Evolutionary conservation across 2,113 vertebrate species (phyloP), one percentile per base, ranked within the genome.

Genomic region (Notechis scutatus): DNA sequence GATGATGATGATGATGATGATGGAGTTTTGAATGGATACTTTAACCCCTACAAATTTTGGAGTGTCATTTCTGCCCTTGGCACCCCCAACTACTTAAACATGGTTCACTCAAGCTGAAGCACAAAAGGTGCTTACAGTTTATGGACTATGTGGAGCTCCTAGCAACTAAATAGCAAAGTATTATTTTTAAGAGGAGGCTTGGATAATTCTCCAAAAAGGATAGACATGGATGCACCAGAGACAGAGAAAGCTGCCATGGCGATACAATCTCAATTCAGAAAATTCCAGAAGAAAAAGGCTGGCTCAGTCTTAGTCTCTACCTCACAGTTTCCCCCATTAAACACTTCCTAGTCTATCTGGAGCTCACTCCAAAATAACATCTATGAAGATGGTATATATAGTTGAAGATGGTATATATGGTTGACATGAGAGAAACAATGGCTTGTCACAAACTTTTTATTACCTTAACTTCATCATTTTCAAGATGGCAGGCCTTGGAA

Each of bases 191-290:
- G 34, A 21, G 15, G 15, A 74, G 18, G n/a, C 69, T 74, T 74
- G n/a, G 69, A 39, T 81, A 39, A 81, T 81, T 18, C 15, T 39
- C 34, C 34, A 81, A 39, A 81, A 81, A 81, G 15, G n/a, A 99
- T 99, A 85, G 99, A 99, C 97, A 98, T 99, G 99, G 97, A 98
- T 0, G 97, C 98, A 0, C 97, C 97, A 89, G 98, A 98, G 97
- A 98, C 98, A 95, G 98, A 98, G 96, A 97, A 96, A 69, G 98
- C 98, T 18, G 98, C 97, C 0, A 98, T 99, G 96, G 98, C 99
- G 92, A 99, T 99, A 97, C 99, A 99, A 97, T 99, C 98, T 14
- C 99, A 99, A 97, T 99, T 99, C 98, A 99, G 99, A 97, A 99
- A 99, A 97, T 99, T 99, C 98, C 99, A 99, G 98, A 99, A 99